Evolutionary conservation across 2,797 vertebrate genomes (phyloP).

Genomic region (Mus caroli): DNA sequence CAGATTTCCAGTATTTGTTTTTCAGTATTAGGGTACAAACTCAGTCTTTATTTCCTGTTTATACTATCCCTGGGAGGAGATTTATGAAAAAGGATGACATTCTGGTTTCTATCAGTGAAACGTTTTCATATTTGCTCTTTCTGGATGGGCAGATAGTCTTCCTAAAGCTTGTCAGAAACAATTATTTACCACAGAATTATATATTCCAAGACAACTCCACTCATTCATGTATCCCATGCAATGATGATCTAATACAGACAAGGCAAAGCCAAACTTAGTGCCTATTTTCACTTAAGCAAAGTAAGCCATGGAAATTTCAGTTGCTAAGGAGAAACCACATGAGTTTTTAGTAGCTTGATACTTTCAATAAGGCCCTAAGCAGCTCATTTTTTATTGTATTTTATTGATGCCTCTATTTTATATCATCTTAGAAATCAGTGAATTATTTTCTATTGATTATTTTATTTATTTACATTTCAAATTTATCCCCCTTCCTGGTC

Average conservation of each 20-base stretch:
- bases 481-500: background rate
- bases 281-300: background rate
- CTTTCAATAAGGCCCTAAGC: background rate
- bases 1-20: background rate
- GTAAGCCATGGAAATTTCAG: background rate
- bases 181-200: background rate
- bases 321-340: background rate
- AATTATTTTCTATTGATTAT: background rate
- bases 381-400: background rate
- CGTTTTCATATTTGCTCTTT: background rate
- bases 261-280: background rate
- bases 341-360: background rate
- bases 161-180: background rate
- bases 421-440: background rate
- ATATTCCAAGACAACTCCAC: background rate
- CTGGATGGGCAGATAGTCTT: background rate
- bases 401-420: background rate
- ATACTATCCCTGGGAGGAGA: background rate
- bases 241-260: background rate
- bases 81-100: background rate
- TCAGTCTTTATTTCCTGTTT: background rate
- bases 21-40: background rate
- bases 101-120: background rate
- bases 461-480: background rate
- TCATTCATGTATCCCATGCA: background rate